These are phyloP conservation scores for human (Homo sapiens) DNA, from an alignment of 2,113 vertebrate genomes.

Conservation along the genomic window GRCh38 chr19:30003501-30004000, in stretches of 20 bases:
- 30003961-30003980: constrained; percentile 99
- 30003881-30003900: constrained; percentile 98
- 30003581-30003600: constrained; percentile 42
- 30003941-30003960: constrained; percentile 98
- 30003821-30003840: constrained; percentile 92
- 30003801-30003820: constrained; percentile 92
- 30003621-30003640: constrained; percentile 77
- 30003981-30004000: constrained; percentile 99
- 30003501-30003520: constrained; percentile 17
- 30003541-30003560: constrained; percentile 8
- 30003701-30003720: constrained; percentile 84
- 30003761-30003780: constrained; percentile 84
- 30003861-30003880: constrained; percentile 97
- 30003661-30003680: constrained; percentile 74
- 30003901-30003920: constrained; percentile 98
- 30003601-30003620: constrained; percentile 60
- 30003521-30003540: not conserved
- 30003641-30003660: constrained; percentile 79
- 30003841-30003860: constrained; percentile 93
- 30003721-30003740: constrained; percentile 80
- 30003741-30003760: constrained; percentile 83
- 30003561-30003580: constrained; percentile 24
- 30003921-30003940: constrained; percentile 99
- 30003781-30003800: constrained; percentile 87
- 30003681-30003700: constrained; percentile 77